Evolutionary conservation across 2,888 invertebrate species (phyloP), one percentile per base, ranked within the genome.

Genomic region (Ferdinandea cuprea): DNA sequence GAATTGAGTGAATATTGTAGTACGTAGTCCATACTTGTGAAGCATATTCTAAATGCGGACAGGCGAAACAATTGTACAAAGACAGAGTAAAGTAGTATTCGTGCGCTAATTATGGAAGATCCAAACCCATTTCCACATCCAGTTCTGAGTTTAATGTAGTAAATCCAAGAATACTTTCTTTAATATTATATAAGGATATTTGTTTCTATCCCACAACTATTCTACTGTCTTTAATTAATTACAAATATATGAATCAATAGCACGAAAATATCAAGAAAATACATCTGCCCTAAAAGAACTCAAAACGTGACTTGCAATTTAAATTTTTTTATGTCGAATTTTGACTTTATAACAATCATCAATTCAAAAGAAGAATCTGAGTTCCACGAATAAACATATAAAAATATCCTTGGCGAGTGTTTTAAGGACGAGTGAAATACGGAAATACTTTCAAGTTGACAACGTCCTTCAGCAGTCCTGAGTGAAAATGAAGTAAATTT

Each of bases 321-420:
- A 17, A 58, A 69, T 35, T 21, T 68, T 46, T 46, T 56, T 25
- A 9, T 28, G 15, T 3, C 35, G 42, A 21, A n/a, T 7, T 15
- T 28, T 37, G 46, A 46, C 56, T 35, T 63, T n/a, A n/a, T n/a
- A 73, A 63, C 46, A 73, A 73, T 63, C 72, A 73, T 46, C 54
- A 72, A 54, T 32, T 44, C 17, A 19, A 15, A 17, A 32, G 11
- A 35, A 63, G 2, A n/a, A 42, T 50, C 21, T 32, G 32, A 35
- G 63, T 37, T 63, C 46, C 46, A 73, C 63, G 72, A 54, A 63
- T 63, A 63, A 73, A 46, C 54, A 72, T 35, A 72, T 63, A 63
- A 72, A 72, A n/a, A n/a, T 72, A 72, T 63, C 63, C 35, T 54
- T 73, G 46, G 54, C 52, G 72, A 46, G 63, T 54, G 17, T 63